Percentiles rank a stretch among this genome's conserved stretches.
phyloP scores from a whole-genome alignment of 2,113 vertebrate genomes.

The Mesoclemmys tuberculata region DNA sequence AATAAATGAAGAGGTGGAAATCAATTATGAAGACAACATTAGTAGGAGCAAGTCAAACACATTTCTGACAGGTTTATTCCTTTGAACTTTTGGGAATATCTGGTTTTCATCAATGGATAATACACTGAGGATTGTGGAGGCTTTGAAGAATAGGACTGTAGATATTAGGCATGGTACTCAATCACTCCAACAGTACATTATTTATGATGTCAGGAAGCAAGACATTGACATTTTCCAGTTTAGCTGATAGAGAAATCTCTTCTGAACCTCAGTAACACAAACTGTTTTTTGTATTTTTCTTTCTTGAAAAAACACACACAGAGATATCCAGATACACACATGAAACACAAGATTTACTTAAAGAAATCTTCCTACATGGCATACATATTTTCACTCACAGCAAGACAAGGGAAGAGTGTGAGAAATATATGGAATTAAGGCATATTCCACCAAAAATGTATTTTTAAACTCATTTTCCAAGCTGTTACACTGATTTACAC shows the following conservation, averaged over 20 bases:
- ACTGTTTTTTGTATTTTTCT: neutral
- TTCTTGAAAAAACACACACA: neutral
- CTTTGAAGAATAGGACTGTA: neutral
- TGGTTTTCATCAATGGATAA: slow-evolving; percentile 4
- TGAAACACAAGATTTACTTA: neutral
- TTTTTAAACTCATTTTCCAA: neutral
- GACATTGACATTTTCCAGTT: neutral
- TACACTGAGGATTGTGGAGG: neutral
- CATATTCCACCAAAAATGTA: neutral
- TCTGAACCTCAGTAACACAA: neutral
- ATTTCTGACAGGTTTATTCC: neutral
- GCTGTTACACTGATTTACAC: neutral
- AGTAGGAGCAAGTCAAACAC: neutral
- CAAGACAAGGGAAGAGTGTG: neutral
- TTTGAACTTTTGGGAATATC: neutral
- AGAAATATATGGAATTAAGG: neutral
- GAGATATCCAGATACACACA: neutral
- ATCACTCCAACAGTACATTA: accelerated
- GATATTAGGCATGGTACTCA: neutral
- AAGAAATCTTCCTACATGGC: neutral
- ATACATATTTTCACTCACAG: neutral
- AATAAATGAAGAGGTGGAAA: neutral
- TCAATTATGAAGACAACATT: neutral
- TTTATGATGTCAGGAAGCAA: neutral
- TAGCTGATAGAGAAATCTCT: neutral